A percentile compares a stretch with the other conserved stretches of the same genome.
Evolutionary conservation across 2,797 vertebrate genomes (phyloP).

Genomic region (Acanthurus tractus): DNA sequence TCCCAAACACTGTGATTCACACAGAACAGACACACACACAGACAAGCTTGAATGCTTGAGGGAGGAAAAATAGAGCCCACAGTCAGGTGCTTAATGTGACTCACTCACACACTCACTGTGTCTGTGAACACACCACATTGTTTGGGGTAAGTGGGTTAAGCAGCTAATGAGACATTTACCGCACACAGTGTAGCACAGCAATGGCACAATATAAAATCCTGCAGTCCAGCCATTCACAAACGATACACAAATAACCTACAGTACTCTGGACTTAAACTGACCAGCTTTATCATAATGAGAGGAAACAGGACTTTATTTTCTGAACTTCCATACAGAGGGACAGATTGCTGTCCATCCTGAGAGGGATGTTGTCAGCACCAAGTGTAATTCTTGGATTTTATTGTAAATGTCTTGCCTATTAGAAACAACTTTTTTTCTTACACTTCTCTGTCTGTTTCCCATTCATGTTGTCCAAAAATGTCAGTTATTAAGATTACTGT

Average conservation of each 20-base stretch:
- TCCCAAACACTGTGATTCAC: constrained; percentile 57
- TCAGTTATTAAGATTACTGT: not conserved
- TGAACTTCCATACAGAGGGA: not conserved
- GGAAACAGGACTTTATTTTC: not conserved
- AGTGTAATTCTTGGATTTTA: not conserved
- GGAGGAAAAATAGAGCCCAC: constrained; percentile 44
- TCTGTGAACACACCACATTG: constrained; percentile 56
- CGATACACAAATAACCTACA: not conserved
- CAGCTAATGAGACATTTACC: constrained; percentile 59
- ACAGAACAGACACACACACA: constrained; percentile 16
- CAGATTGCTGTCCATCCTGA: not conserved
- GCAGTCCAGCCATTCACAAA: not conserved
- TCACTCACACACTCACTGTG: constrained; percentile 52
- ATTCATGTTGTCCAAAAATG: not conserved
- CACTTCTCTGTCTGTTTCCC: not conserved
- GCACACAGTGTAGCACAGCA: constrained; percentile 18
- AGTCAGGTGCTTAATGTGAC: constrained; percentile 74
- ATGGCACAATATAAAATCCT: constrained; percentile 13
- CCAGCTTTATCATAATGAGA: not conserved
- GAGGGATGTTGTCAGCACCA: not conserved
- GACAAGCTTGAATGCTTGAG: constrained; percentile 16
- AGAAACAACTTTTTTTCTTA: no score
- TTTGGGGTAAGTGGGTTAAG: constrained; percentile 76
- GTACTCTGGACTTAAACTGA: constrained; percentile 2
- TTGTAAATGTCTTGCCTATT: not conserved